Percentiles rank a stretch among this genome's conserved stretches.
These are phyloP conservation scores for Florisuga fusca DNA, from an alignment of 2,797 vertebrate genomes.

Conservation along the genomic window DNA sequence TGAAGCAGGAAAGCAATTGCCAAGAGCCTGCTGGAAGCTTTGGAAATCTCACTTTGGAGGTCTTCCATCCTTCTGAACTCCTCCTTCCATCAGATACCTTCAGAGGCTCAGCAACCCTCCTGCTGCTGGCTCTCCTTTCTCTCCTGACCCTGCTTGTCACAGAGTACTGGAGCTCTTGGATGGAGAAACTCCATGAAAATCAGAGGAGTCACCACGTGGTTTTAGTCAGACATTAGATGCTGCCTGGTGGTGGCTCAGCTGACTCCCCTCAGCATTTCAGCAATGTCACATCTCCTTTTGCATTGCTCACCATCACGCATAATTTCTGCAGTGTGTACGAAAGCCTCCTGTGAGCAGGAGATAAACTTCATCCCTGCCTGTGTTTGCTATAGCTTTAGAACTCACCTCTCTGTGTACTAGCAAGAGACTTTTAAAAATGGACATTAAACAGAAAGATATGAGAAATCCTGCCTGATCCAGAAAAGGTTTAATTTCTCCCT, in stretches of 20 bases:
- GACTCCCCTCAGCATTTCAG: not conserved
- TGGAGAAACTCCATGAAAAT: not conserved
- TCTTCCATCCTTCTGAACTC: not conserved
- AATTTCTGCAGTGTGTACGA: not conserved
- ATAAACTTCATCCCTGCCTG: not conserved
- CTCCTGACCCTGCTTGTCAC: not conserved
- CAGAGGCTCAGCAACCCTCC: not conserved
- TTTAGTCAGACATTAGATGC: not conserved
- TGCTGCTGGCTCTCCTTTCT: not conserved
- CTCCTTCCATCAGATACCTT: not conserved
- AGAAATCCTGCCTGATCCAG: not conserved
- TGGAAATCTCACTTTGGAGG: not conserved
- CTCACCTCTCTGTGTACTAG: not conserved
- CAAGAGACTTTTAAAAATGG: constrained; percentile 10
- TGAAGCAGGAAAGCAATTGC: not conserved
- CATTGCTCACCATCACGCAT: not conserved
- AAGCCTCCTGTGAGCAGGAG: not conserved
- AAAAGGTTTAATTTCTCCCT: constrained; percentile 20
- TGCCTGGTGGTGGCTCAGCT: not conserved
- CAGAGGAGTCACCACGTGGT: not conserved
- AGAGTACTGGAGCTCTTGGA: not conserved
- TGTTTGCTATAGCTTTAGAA: not conserved
- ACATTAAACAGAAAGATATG: constrained; percentile 7
- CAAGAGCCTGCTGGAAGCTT: not conserved
- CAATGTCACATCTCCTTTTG: not conserved